Base-by-base conservation (phyloP, 2,888 invertebrate genomes). In the Ommatoiulus sabulosus region DNA sequence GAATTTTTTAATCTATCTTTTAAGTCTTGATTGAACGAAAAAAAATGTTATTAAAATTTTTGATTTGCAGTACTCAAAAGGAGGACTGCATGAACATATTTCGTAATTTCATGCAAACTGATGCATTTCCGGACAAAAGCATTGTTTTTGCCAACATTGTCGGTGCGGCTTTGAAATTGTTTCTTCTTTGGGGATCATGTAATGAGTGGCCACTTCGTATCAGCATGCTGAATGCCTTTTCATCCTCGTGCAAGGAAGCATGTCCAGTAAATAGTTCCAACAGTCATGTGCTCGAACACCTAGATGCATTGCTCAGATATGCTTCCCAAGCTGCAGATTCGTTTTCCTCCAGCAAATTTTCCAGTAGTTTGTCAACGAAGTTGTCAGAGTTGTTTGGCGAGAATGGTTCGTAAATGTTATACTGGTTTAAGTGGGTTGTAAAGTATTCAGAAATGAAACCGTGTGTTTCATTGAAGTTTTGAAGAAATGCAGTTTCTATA, bases 161-260 rank as follows among this genome's bases (percentile, higher is more conserved):
- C 24, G 17, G 35, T 52, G 43, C 88, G n/a, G 80, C 88, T 24
- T 48, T 43, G 52, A 84, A 85, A 52, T n/a, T 84, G n/a, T 85
- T 84, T 35, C 35, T 88, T 12, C 48, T 57, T 52, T 44, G 72
- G 88, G 57, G 86, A n/a, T 86, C 88, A 35, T 88, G 44, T 20
- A 48, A 43, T 35, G 87, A 87, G 10, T 88, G 20, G 46, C 35
- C 86, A 43, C 46, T 87, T 4, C 48, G 88, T 6, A 35, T 88
- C 48, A 72, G 35, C 44, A 35, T 24, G n/a, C n/a, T 88, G 17
- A 80, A 86, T 10, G 44, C 46, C 4, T 88, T 43, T 44, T 44
- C n/a, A 17, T 10, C 63, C 7, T 57, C n/a, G 3, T 52, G 87
- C 87, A 63, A 86, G n/a, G 24, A 35, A 80, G 35, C 35, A 35